phyloP scores from a whole-genome alignment of 2,113 vertebrate genomes.

The Thryonomys swinderianus region DNA sequence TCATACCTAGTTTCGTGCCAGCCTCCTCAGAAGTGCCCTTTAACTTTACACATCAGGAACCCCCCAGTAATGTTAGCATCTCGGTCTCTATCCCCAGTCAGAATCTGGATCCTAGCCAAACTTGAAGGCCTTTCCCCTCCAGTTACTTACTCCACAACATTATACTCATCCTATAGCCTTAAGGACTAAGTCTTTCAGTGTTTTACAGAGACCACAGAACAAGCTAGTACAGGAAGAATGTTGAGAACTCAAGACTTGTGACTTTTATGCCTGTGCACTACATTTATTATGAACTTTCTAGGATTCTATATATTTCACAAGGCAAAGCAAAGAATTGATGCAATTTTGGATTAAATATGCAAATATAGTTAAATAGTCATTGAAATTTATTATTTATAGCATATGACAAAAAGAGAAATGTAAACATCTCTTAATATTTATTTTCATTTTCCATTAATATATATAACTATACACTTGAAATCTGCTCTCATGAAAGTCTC shows the following conservation, averaged over 20 bases:
- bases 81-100: neutral
- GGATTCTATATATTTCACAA: constrained; percentile 29
- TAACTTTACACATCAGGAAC: neutral
- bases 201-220: neutral
- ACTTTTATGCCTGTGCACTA: neutral
- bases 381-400: constrained; percentile 34
- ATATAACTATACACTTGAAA: constrained; percentile 36
- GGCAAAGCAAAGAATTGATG: neutral
- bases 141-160: neutral
- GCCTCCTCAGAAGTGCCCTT: neutral
- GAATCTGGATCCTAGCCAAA: neutral
- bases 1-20: neutral
- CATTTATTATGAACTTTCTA: constrained; percentile 43
- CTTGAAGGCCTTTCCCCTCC: neutral
- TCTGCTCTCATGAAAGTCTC: neutral
- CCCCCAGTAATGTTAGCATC: neutral
- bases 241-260: neutral
- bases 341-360: constrained; percentile 27
- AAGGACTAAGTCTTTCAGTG: neutral
- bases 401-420: constrained; percentile 34
- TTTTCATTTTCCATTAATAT: constrained; percentile 30
- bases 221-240: neutral
- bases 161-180: neutral
- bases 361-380: neutral
- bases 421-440: constrained; percentile 19